Evolutionary conservation across 2,797 vertebrate genomes (phyloP), one percentile per base, ranked within the genome.

Genomic region (Furcifer pardalis): DNA sequence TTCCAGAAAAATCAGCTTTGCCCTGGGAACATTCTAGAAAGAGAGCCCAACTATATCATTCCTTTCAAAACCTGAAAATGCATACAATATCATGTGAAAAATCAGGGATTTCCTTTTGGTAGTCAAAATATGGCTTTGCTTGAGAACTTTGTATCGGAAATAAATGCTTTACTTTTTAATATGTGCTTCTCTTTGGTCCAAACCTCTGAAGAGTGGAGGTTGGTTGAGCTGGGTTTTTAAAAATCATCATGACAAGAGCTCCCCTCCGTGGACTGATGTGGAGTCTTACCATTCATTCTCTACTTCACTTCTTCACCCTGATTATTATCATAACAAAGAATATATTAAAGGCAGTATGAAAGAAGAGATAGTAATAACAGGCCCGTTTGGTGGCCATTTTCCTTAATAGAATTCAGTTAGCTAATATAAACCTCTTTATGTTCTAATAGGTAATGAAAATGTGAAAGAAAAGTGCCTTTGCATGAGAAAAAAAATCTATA

Each of bases 251-350:
- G 91, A 13, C 90, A 89, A 89, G 92, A 94, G 94, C 95, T 91
- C 96, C 96, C 56, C 94, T 92, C 21, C 81, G 94, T 87, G 96
- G 92, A 32, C 23, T 10, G n/a, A 62, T 1, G 5, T 3, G 56
- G 72, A 86, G 90, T 85, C 86, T 68, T 56, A 19, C 13, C 62
- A 75, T 56, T 76, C 42, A 37, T 15, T 17, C 13, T 37, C 15
- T 49, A 5, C 25, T 40, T 76, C 23, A 32, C 25, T 60, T 76
- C 59, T 9, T 44, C 13, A 30, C 10, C 35, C 32, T 30, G 25
- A 40, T 71, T 78, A 73, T 37, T 44, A 59, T 75, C 7, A 79
- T 23, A 66, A 32, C 6, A 40, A 84, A 76, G 59, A 46, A 66
- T 19, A n/a, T 40, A 68, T 85, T 12, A 30, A 76, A 44, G 60